Evolutionary conservation across 2,888 invertebrate genomes (phyloP).

Genomic region (Metopia argyrocephala): DNA sequence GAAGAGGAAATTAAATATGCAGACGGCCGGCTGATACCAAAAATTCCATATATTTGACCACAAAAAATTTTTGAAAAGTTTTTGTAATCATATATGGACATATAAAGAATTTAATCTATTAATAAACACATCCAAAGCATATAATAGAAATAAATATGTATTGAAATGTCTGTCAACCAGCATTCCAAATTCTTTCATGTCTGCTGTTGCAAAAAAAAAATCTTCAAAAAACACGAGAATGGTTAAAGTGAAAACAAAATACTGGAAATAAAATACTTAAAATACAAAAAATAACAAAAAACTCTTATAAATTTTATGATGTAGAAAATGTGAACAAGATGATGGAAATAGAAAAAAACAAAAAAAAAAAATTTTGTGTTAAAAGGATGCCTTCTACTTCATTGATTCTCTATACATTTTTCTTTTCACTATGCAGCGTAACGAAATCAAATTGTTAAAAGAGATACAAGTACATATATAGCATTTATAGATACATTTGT

Average conservation of each 20-base stretch:
- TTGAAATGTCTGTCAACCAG: constrained; percentile 8
- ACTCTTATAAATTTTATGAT: constrained; percentile 24
- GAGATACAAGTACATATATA: background rate
- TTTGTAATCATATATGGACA: no score
- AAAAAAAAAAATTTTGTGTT: background rate
- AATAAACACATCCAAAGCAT: background rate
- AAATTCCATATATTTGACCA: no score
- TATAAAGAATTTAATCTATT: background rate
- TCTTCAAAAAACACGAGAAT: background rate
- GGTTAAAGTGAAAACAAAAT: background rate
- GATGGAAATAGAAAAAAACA: background rate
- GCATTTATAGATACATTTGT: background rate
- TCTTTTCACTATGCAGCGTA: background rate
- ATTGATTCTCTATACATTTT: constrained; percentile 12
- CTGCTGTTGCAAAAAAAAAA: background rate
- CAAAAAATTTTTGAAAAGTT: no score
- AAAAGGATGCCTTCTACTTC: constrained; percentile 20
- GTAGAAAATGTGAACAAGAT: constrained; percentile 17
- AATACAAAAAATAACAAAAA: background rate
- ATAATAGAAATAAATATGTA: no score
- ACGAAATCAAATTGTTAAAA: background rate
- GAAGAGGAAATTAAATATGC: no score
- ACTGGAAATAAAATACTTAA: background rate
- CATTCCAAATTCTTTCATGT: constrained; percentile 3
- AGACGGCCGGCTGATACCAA: no score